Percentiles rank a stretch among this genome's conserved stretches.
Conservation (phyloP, 2,888 invertebrate genomes). For the Drosophila lutescens region DNA sequence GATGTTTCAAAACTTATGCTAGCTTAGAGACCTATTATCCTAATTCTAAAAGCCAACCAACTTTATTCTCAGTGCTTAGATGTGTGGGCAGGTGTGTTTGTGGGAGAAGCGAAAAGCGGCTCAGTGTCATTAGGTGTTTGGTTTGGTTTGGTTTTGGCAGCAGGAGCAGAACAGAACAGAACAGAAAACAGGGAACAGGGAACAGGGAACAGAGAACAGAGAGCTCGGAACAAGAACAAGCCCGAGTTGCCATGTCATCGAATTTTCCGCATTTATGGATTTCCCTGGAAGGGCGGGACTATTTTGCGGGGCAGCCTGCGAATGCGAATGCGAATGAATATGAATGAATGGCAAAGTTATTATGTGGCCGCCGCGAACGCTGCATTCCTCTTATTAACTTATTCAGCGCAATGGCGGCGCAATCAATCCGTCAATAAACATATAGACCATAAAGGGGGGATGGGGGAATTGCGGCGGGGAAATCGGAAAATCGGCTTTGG, state of each 20-base stretch:
- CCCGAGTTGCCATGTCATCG: slow-evolving; percentile 46
- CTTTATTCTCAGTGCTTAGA: not conserved
- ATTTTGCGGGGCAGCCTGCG: slow-evolving; percentile 3
- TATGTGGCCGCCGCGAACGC: not conserved
- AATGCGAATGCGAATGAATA: too few species aligned
- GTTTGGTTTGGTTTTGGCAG: slow-evolving; percentile 3
- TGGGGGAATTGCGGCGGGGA: not conserved
- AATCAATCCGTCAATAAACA: slow-evolving; percentile 22
- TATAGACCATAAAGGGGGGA: slow-evolving; percentile 3
- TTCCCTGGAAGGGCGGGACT: slow-evolving; percentile 3
- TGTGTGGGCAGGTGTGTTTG: not conserved
- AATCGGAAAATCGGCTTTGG: slow-evolving; percentile 21
- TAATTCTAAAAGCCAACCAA: too few species aligned
- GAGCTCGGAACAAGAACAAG: not conserved
- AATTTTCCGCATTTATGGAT: slow-evolving; percentile 41
- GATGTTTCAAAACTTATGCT: too few species aligned
- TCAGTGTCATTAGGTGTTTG: slow-evolving; percentile 44
- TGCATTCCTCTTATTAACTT: slow-evolving; percentile 25
- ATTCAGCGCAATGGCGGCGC: slow-evolving; percentile 10
- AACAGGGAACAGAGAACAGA: not conserved
- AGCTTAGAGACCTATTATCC: too few species aligned
- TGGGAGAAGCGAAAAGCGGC: slow-evolving; percentile 21
- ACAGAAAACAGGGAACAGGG: not conserved
- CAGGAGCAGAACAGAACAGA: not conserved
- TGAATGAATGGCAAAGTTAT: slow-evolving; percentile 15